phyloP scores from a whole-genome alignment of 1,140 invertebrate species.

The Cydia fagiglandana region DNA sequence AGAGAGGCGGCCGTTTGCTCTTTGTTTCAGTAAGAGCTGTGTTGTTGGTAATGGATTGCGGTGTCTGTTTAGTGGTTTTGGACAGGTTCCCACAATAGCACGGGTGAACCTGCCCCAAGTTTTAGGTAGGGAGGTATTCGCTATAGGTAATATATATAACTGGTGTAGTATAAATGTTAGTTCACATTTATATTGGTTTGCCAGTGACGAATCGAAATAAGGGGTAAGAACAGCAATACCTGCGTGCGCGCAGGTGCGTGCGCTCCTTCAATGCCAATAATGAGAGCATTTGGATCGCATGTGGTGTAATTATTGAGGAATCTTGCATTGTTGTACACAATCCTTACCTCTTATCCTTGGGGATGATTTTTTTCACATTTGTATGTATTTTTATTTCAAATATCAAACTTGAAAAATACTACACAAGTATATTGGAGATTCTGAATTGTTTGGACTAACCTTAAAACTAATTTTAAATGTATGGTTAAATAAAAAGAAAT shows the following conservation, averaged over 20 bases:
- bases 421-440: not conserved
- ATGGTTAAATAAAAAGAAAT: too few relatives aligned
- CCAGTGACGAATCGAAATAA: not conserved
- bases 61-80: too few relatives aligned
- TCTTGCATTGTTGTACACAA: slow-evolving; percentile 15
- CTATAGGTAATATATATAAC: too few relatives aligned
- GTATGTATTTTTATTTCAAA: not conserved
- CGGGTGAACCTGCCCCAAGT: too few relatives aligned
- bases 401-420: not conserved
- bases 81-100: too few relatives aligned
- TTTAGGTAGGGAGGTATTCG: too few relatives aligned
- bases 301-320: slow-evolving; percentile 30
- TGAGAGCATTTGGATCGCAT: slow-evolving; percentile 23
- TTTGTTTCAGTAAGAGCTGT: too few relatives aligned
- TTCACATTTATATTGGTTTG: not conserved
- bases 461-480: too few relatives aligned
- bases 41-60: too few relatives aligned
- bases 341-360: not conserved
- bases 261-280: slow-evolving; percentile 35
- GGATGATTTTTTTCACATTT: not conserved
- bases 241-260: slow-evolving; percentile 52
- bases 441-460: too few relatives aligned
- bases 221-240: slow-evolving; percentile 4
- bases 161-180: too few relatives aligned
- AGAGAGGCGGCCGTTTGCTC: too few relatives aligned